Conservation (phyloP, 1,140 invertebrate genomes). For the Drosophila takahashii region DNA sequence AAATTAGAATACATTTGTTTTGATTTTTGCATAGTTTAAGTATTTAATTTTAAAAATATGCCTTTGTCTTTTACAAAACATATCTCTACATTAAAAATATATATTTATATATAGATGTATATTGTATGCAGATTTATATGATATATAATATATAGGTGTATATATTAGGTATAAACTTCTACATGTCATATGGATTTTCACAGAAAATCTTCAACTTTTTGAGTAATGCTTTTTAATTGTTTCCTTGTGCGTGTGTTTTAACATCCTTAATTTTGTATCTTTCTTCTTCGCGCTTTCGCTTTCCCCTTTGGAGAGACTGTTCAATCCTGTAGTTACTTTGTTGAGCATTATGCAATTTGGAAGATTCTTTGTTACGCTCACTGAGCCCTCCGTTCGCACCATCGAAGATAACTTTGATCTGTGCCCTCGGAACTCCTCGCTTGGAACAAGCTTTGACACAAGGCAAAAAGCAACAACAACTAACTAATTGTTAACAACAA, state of each 20-base stretch:
- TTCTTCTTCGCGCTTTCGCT: constrained; percentile 46
- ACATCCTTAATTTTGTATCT: constrained; percentile 19
- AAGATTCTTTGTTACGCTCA: constrained; percentile 65
- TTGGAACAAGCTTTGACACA: constrained; percentile 44
- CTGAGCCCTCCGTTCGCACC: constrained; percentile 22
- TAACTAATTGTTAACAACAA: constrained; percentile 71
- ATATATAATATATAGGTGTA: constrained; percentile 67
- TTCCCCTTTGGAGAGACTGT: constrained; percentile 33
- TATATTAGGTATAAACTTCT: constrained; percentile 80
- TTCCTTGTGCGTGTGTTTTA: constrained; percentile 67
- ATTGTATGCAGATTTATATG: constrained; percentile 69
- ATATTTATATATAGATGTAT: constrained; percentile 60
- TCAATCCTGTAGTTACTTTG: constrained; percentile 49
- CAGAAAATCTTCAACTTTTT: constrained; percentile 82
- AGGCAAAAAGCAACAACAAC: constrained; percentile 59
- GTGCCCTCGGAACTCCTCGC: constrained; percentile 39
- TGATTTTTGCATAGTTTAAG: constrained; percentile 52
- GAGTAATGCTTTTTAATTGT: constrained; percentile 79
- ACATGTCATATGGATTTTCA: constrained; percentile 82
- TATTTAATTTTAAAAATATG: constrained; percentile 81
- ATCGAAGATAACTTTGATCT: constrained; percentile 25
- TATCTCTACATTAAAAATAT: constrained; percentile 83
- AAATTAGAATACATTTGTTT: constrained; percentile 15
- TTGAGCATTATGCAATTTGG: constrained; percentile 75
- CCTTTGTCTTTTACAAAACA: constrained; percentile 81